These are phyloP conservation scores for Neelides sp. DNA, from an alignment of 1,140 invertebrate species.

Conservation along the genomic window DNA sequence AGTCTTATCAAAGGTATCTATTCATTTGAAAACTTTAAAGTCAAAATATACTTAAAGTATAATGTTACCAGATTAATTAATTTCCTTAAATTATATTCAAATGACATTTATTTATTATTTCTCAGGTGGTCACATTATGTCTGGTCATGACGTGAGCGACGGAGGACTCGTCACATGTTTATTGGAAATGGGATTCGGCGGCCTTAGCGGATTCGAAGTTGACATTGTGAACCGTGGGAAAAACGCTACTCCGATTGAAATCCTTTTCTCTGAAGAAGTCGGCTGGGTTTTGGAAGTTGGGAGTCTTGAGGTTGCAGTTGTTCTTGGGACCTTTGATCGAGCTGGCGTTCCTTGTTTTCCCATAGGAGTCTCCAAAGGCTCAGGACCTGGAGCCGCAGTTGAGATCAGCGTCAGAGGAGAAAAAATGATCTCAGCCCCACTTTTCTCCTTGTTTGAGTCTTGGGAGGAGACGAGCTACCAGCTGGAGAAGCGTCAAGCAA, in stretches of 20 bases:
- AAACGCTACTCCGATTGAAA: slow-evolving; percentile 44
- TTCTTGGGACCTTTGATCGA: slow-evolving; percentile 48
- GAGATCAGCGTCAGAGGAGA: slow-evolving; percentile 47
- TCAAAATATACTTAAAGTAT: slow-evolving; percentile 3
- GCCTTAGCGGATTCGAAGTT: slow-evolving; percentile 63
- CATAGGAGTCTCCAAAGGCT: slow-evolving; percentile 55
- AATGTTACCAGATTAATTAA: not conserved
- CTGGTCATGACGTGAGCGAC: slow-evolving; percentile 96
- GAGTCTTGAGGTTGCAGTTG: slow-evolving; percentile 41
- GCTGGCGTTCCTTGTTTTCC: slow-evolving; percentile 49
- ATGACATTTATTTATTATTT: not conserved
- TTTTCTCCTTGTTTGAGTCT: slow-evolving; percentile 55
- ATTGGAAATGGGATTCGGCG: slow-evolving; percentile 90
- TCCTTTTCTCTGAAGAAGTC: slow-evolving; percentile 81
- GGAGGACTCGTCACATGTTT: slow-evolving; percentile 81
- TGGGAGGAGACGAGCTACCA: slow-evolving; percentile 95
- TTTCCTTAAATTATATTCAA: not conserved
- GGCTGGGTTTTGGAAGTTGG: slow-evolving; percentile 80
- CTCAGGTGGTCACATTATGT: slow-evolving; percentile 53
- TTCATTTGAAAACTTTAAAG: not conserved
- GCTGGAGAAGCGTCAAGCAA: slow-evolving; percentile 71
- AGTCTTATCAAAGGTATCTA: slow-evolving; percentile 56
- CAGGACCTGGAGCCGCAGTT: slow-evolving; percentile 53
- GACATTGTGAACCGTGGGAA: slow-evolving; percentile 46
- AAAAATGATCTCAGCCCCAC: slow-evolving; percentile 47